A percentile compares a stretch with the other conserved stretches of the same genome.
Conservation (phyloP, 1,140 invertebrate genomes). For the Rhagoletis pomonella region DNA sequence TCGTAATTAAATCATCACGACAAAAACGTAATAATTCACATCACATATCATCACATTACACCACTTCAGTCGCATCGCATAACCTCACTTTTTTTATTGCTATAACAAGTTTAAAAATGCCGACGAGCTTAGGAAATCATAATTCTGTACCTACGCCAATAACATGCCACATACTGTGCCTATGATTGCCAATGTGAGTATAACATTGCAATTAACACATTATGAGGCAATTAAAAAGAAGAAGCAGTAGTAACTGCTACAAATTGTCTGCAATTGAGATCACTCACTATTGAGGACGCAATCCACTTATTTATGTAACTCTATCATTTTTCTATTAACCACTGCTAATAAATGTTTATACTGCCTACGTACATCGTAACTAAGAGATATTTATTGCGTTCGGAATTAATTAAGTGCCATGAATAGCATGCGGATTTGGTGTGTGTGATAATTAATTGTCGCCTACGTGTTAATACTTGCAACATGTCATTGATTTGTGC, state of each 20-base stretch:
- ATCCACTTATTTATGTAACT: neutral
- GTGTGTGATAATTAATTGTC: neutral
- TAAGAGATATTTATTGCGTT: neutral
- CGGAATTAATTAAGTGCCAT: slow-evolving; percentile 3
- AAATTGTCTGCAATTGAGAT: neutral
- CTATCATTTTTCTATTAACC: neutral
- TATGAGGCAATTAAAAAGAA: neutral
- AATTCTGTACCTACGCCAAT: neutral
- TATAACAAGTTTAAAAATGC: neutral
- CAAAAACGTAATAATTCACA: neutral
- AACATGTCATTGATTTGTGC: neutral
- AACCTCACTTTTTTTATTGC: neutral
- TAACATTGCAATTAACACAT: slow-evolving; percentile 1
- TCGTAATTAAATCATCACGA: neutral
- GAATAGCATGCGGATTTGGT: too few species aligned
- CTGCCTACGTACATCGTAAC: too few species aligned
- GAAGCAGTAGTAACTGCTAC: neutral
- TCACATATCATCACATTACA: neutral
- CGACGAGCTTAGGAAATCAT: neutral
- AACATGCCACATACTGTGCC: slow-evolving; percentile 9
- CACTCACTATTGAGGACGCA: neutral
- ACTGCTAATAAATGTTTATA: neutral
- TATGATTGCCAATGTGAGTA: neutral
- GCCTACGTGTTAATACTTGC: neutral
- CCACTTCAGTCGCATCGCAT: neutral